Percentiles rank a stretch among this genome's conserved stretches.
phyloP scores from a whole-genome alignment of 2,797 vertebrate species.

The Neosilurus mollespiculum region DNA sequence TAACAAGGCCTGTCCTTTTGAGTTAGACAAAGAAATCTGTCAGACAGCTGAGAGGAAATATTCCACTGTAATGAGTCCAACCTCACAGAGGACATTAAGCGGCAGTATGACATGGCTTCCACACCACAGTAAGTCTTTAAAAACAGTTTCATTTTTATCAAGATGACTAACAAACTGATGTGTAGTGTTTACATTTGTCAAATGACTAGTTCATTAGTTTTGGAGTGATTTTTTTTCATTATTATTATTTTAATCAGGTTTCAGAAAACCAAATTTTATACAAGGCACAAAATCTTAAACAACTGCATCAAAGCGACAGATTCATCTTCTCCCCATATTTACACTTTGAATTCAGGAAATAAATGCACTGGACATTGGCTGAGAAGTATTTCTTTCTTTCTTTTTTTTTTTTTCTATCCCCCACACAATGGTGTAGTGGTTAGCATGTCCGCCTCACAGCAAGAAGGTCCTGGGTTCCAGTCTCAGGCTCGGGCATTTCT shows the following conservation, averaged over 20 bases:
- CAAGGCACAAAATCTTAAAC: neutral
- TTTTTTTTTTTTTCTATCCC: too few relatives aligned
- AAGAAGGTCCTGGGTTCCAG: too few relatives aligned
- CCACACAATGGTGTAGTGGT: too few relatives aligned
- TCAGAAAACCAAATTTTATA: neutral
- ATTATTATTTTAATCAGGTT: neutral
- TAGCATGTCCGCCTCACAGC: too few relatives aligned
- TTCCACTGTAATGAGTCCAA: neutral
- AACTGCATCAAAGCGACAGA: neutral
- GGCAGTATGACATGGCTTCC: neutral
- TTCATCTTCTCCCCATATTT: neutral
- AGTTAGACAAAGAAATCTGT: neutral
- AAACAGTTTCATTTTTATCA: neutral
- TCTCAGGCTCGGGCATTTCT: too few relatives aligned
- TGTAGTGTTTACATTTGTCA: too few relatives aligned
- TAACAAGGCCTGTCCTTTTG: neutral
- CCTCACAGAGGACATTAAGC: neutral
- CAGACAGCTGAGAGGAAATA: neutral
- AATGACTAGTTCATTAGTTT: neutral
- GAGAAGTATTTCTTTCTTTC: neutral
- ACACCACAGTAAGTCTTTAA: neutral
- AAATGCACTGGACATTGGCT: neutral
- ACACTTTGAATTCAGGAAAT: neutral
- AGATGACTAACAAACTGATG: neutral
- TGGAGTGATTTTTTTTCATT: neutral